Percentiles rank a stretch among this genome's conserved stretches.
These are phyloP conservation scores for Calephelis virginiensis DNA, from an alignment of 1,140 invertebrate genomes.

Conservation along the genomic window DNA sequence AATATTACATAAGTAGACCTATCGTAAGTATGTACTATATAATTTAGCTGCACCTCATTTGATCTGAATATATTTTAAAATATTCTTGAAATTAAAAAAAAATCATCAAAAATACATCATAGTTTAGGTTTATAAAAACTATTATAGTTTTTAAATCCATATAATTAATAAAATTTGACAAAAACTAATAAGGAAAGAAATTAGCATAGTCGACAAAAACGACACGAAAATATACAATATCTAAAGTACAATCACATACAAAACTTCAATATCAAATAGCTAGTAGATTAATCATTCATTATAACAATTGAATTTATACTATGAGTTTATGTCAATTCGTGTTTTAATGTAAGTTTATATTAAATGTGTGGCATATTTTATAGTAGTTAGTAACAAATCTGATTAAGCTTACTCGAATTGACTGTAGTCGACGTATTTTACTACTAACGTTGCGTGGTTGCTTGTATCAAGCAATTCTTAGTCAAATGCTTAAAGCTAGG, in stretches of 20 bases:
- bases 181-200: not conserved
- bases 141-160: no score
- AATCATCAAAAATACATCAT: no score
- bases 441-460: conserved; percentile 17
- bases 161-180: no score
- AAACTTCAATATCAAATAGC: conserved; percentile 63
- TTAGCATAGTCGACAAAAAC: conserved; percentile 4
- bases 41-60: no score
- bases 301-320: conserved; percentile 26
- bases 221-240: conserved; percentile 24
- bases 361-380: conserved; percentile 12
- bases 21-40: no score
- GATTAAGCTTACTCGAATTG: conserved; percentile 7
- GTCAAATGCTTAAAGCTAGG: not conserved
- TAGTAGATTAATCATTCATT: conserved; percentile 51
- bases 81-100: no score
- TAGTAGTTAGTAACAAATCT: conserved; percentile 13
- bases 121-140: no score
- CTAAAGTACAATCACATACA: conserved; percentile 61
- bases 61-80: no score
- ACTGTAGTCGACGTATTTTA: conserved; percentile 19
- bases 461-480: conserved; percentile 32
- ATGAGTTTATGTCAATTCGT: conserved; percentile 62
- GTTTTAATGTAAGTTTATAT: conserved; percentile 40
- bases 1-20: no score